Base-by-base conservation (phyloP, 2,797 vertebrate species). In the Danio choprae region DNA sequence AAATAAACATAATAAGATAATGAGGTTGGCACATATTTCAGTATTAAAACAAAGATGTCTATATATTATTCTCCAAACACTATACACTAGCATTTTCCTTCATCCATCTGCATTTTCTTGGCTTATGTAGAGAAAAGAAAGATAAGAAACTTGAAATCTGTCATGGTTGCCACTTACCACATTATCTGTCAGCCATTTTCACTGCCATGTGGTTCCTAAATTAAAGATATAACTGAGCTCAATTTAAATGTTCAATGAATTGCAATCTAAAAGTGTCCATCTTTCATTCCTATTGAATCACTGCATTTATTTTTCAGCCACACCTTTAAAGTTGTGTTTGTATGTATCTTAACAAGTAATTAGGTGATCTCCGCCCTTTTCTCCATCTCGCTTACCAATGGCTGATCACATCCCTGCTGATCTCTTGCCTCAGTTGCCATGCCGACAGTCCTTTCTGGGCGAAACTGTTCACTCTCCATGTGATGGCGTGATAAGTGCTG, bases 401-500 rank as follows among this genome's bases (percentile, higher is more conserved):
- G 88, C 88, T 83, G 87, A 86, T 71, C 88, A 85, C 12, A 87
- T 87, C 87, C 86, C 87, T 8, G 68, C 84, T 91, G 88, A 93
- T 91, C 91, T 90, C 85, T 89, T 22, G 87, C 85, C 82, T 87
- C 87, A 48, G 93, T 95, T 94, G 85, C 92, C 92, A 88, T 92
- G 93, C 88, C 92, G 80, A 94, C 91, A 83, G 79, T 83, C 90
- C 83, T 87, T 77, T 64, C 84, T 86, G 85, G 83, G 83, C 71
- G 77, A 79, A 79, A 76, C 53, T 36, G 79, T 88, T 91, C 87
- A 85, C 87, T 88, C 90, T 90, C 58, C 87, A 86, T 51, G 82
- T 85, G 89, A 91, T 91, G 84, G 89, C 38, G 67, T 44, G 88
- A 92, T 93, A 93, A 94, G 93, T 93, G 91, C 90, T 86, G 87